Base-by-base conservation (phyloP, 2,113 vertebrate species). In the Thamnaconus septentrionalis region DNA sequence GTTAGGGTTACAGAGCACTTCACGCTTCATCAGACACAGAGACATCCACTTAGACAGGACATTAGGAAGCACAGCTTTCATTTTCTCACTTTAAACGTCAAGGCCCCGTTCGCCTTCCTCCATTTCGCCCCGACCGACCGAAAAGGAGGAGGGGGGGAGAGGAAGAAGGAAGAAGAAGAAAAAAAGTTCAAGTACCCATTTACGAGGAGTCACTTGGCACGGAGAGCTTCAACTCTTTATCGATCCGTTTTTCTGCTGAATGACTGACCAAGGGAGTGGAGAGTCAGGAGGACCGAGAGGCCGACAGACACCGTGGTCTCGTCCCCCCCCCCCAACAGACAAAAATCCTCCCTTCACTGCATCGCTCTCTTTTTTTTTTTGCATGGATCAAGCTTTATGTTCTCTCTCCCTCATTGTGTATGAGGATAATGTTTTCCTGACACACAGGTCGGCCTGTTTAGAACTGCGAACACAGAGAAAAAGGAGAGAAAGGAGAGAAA, bases 401-500 rank as follows among this genome's bases (percentile, higher is more conserved):
- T 90, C 87, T 84, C 88, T 88, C 84, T 77, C 84, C 87, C 90
- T 88, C 83, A 87, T 75, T 85, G 86, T 89, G 85, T 88, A 85
- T 83, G 79, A 91, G 90, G 89, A 89, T 73, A 89, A 81, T 79
- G 85, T 88, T 87, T 89, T 91, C 89, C 88, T 91, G 88, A 92
- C 87, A 92, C 87, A 88, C 85, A 86, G 79, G 89, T 76, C 81
- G 89, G 87, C 90, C 91, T 91, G 89, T 92, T 91, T 89, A 88
- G 85, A 92, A 92, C 92, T 92, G 92, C 54, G 73, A 88, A 91
- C 85, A 91, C 81, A 92, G 87, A 92, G 86, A 92, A 88, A 87
- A 31, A 8, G 83, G 81, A 91, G 87, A 90, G 81, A 89, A 83
- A 8, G 83, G 81, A 91, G 87, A 90, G 81, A 89, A 83, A 91